These are phyloP conservation scores for Epizoanthus stellaris DNA, from an alignment of 92 coral and sea anemone species.

Conservation along the genomic window DNA sequence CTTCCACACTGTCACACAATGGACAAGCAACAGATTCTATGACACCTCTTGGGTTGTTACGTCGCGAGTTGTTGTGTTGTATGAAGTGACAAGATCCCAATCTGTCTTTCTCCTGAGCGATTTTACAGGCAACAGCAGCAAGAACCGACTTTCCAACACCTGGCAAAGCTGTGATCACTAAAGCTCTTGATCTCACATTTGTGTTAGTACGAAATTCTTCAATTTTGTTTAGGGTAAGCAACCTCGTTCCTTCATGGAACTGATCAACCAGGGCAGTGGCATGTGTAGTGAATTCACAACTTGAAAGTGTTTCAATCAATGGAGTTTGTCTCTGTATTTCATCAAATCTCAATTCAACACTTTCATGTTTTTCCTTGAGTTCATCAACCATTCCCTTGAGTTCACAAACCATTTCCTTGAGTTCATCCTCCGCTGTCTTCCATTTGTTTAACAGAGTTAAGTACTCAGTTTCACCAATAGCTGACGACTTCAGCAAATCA, in stretches of 20 bases:
- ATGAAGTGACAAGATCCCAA: constrained; percentile 24
- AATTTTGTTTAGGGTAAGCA: constrained; percentile 42
- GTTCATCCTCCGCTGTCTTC: no score
- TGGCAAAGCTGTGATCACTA: constrained; percentile 39
- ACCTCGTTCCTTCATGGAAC: constrained; percentile 55
- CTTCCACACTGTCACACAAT: constrained; percentile 3
- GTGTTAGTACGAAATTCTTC: constrained; percentile 11
- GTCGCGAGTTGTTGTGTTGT: constrained; percentile 23
- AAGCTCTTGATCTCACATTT: constrained; percentile 44
- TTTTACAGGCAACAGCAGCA: not conserved
- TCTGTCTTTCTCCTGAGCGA: not conserved
- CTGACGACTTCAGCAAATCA: not conserved
- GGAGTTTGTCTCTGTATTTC: no score
- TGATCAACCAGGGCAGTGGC: constrained; percentile 15
- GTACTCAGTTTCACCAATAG: no score
- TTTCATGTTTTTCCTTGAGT: no score
- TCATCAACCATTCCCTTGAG: no score
- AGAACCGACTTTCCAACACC: constrained; percentile 8
- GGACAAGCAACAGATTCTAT: constrained; percentile 14
- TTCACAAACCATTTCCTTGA: no score
- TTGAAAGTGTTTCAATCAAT: not conserved
- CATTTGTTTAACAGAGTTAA: no score
- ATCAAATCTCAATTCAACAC: no score
- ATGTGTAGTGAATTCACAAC: constrained; percentile 52
- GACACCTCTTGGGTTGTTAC: constrained; percentile 17